Base-by-base conservation (phyloP, 2,888 invertebrate species). In the Lithophane leautieri region DNA sequence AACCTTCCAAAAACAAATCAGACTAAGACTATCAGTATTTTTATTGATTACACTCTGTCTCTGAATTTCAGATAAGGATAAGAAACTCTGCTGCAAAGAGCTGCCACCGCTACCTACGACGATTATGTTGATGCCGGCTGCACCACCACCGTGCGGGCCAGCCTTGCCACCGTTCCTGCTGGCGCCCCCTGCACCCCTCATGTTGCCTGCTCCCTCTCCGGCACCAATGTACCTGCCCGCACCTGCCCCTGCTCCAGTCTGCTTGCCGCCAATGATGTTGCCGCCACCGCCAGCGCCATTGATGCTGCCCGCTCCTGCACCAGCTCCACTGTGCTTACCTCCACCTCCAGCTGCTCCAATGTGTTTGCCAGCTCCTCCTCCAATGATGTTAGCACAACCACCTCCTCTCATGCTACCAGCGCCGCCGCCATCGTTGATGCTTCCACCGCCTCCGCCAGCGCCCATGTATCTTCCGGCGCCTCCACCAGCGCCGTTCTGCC, bases 101-200 rank as follows among this genome's bases (percentile, higher is more conserved):
- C 69, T 87, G 4, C 93, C 92, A 19, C 92, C 90, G 1, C 90
- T 92, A 0, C 94, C 94, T 8, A 88, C 93, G 0, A 94, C 95
- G 0, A 93, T 95, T 19, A 89, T 95, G 70, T 78, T 95, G 76
- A 90, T 95, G 92, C 95, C 95, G 19, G 93, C 94, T 0, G 85
- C 88, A 0, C 90, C 93, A 0, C 93, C 94, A 0, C 86, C 90
- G 0, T 86, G 86, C 47, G 83, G 86, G 1, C 81, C 91, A 0
- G 82, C 91, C 0, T 78, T 91, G 9, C 89, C 92, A 0, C 90
- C 91, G 0, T 76, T 87, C 1, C 68, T 86, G 50, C 50, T 88
- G 28, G 79, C 88, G 1, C 89, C 42, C 1, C 86, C 87, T 16
- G 69, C 86, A 0, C 88, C 90, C 1, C 67, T 78, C 12, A 40